These are phyloP conservation scores for Cyprinodon variegatus DNA, from an alignment of 2,113 vertebrate species.

Conservation along the genomic window DNA sequence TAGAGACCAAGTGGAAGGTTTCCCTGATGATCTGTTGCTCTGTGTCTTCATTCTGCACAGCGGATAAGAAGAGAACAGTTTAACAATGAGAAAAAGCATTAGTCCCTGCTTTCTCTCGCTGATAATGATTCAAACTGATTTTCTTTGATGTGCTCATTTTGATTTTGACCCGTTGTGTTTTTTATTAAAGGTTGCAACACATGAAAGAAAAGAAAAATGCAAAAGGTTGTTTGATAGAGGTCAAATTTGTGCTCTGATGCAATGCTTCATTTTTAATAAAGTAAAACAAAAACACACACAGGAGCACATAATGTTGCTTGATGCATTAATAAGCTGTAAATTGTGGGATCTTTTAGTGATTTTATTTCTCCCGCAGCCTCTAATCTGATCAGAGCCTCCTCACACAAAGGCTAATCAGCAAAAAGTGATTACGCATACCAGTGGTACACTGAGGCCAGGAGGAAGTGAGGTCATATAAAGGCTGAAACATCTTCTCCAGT, in stretches of 20 bases:
- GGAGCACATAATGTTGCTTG: background rate
- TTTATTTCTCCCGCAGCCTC: background rate
- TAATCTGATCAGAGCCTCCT: background rate
- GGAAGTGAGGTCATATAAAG: background rate
- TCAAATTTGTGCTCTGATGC: background rate
- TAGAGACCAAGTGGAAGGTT: constrained; percentile 98
- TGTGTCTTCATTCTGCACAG: constrained; percentile 92
- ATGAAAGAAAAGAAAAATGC: too few species aligned
- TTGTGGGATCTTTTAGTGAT: background rate
- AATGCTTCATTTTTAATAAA: background rate
- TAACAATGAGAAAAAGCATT: background rate
- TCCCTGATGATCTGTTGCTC: constrained; percentile 99
- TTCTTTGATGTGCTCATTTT: background rate
- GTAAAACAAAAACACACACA: background rate
- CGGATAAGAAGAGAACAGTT: constrained; percentile 5
- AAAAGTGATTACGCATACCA: background rate
- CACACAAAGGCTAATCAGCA: background rate
- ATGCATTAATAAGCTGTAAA: background rate
- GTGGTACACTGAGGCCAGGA: constrained; percentile 9
- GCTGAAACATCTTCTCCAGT: constrained; percentile 1
- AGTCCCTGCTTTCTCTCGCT: too few species aligned
- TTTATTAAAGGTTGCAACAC: background rate
- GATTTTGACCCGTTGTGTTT: background rate
- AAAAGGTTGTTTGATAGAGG: too few species aligned
- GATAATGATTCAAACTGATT: background rate